Conservation (phyloP, 2,888 invertebrate genomes). For the Microctonus hyperodae region DNA sequence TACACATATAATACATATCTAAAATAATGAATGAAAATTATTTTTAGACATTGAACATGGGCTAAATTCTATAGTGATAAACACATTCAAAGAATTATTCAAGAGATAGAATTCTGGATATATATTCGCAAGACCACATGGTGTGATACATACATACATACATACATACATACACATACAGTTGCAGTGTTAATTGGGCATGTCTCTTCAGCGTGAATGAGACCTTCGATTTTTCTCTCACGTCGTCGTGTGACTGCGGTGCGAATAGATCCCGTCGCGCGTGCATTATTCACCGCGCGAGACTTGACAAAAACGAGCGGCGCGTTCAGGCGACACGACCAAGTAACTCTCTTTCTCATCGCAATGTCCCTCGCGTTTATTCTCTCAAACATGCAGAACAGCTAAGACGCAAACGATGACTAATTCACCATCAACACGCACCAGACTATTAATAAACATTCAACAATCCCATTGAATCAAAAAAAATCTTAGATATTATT, state of each 20-base stretch:
- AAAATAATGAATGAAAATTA: conserved; percentile 1
- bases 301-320: conserved; percentile 44
- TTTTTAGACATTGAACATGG: not conserved
- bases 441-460: conserved; percentile 48
- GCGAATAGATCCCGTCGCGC: conserved; percentile 38
- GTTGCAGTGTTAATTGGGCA: conserved; percentile 20
- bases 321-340: conserved; percentile 44
- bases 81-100: conserved; percentile 1
- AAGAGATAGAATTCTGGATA: not conserved
- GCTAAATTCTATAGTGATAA: not conserved
- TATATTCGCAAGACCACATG: not conserved
- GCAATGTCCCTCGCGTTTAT: not conserved
- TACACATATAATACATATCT: not conserved
- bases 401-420: conserved; percentile 38
- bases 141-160: not conserved
- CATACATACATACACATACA: not conserved
- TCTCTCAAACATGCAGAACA: conserved; percentile 28
- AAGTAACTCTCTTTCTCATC: conserved; percentile 32
- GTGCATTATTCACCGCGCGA: conserved; percentile 40
- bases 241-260: conserved; percentile 26
- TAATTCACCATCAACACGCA: conserved; percentile 48
- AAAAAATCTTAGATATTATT: no score
- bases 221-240: conserved; percentile 35
- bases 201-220: conserved; percentile 17
- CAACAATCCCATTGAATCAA: conserved; percentile 40